phyloP scores from a whole-genome alignment of 2,888 invertebrate species.

The Drosophila tanythrix region DNA sequence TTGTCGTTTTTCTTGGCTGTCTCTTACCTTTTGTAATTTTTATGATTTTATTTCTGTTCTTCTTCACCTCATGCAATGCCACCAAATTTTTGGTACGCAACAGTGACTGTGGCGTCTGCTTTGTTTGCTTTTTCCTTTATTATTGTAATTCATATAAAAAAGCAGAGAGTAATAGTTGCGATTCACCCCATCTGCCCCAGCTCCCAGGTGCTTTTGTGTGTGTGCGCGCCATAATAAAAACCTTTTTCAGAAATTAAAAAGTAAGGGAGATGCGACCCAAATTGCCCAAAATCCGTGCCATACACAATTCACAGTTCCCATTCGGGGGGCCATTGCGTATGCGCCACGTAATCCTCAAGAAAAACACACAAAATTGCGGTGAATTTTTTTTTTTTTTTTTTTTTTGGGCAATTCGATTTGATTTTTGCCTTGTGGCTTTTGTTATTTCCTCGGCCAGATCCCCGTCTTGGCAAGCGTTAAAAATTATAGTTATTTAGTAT shows the following conservation, averaged over 20 bases:
- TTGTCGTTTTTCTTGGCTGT: constrained; percentile 70
- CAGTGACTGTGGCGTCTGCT: constrained; percentile 34
- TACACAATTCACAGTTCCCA: constrained; percentile 34
- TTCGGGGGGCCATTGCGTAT: constrained; percentile 48
- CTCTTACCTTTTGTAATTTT: constrained; percentile 78
- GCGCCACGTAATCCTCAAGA: constrained; percentile 45
- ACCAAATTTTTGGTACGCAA: constrained; percentile 31
- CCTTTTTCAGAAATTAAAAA: constrained; percentile 80
- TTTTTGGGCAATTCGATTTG: constrained; percentile 58
- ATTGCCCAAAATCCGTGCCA: constrained; percentile 60
- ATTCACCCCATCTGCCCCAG: constrained; percentile 7
- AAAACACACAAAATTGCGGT: constrained; percentile 5
- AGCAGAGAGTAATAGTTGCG: constrained; percentile 40
- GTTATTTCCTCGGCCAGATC: constrained; percentile 20
- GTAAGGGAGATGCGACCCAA: constrained; percentile 49
- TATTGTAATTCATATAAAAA: constrained; percentile 75
- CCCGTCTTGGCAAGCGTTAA: constrained; percentile 59
- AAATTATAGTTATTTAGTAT: constrained; percentile 77
- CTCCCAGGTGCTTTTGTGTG: constrained; percentile 16
- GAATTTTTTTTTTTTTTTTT: neutral
- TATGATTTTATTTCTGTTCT: constrained; percentile 73
- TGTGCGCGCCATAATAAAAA: constrained; percentile 66
- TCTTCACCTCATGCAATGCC: constrained; percentile 26
- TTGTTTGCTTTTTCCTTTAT: constrained; percentile 66
- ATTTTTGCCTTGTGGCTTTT: constrained; percentile 61